Percentiles rank a stretch among this genome's conserved stretches.
These are phyloP conservation scores for Mamestra configurata DNA, from an alignment of 1,140 invertebrate species.

Conservation along the genomic window DNA sequence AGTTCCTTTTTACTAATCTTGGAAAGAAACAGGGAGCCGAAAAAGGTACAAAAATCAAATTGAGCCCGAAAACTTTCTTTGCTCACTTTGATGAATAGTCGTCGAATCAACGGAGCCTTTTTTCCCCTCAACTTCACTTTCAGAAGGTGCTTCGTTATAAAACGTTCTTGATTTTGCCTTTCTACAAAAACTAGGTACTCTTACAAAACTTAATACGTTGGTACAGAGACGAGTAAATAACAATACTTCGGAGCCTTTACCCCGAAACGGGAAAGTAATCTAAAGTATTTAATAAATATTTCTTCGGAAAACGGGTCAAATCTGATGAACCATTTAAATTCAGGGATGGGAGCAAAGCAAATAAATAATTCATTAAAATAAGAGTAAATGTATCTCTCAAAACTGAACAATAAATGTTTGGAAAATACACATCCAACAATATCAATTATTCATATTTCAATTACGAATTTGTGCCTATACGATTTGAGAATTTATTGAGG, in stretches of 20 bases:
- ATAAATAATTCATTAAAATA: no score
- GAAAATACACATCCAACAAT: background rate
- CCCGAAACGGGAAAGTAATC: no score
- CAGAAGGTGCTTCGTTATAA: background rate
- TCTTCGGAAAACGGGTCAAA: no score
- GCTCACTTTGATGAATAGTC: background rate
- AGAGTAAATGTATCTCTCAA: background rate
- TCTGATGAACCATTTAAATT: no score
- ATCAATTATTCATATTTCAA: background rate
- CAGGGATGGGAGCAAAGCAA: no score
- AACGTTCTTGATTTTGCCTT: background rate
- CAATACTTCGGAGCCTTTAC: no score
- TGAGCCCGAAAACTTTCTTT: background rate
- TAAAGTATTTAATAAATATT: no score
- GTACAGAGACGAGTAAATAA: no score
- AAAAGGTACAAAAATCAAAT: constrained; percentile 6
- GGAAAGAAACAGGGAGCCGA: background rate
- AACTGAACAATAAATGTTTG: background rate
- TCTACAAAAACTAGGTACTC: background rate
- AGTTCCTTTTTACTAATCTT: background rate
- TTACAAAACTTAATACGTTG: no score
- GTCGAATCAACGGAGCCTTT: background rate
- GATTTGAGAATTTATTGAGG: background rate
- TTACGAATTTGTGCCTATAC: background rate
- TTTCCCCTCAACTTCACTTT: background rate